Conservation (phyloP, 1,140 invertebrate species). For the Chionoecetes opilio region DNA sequence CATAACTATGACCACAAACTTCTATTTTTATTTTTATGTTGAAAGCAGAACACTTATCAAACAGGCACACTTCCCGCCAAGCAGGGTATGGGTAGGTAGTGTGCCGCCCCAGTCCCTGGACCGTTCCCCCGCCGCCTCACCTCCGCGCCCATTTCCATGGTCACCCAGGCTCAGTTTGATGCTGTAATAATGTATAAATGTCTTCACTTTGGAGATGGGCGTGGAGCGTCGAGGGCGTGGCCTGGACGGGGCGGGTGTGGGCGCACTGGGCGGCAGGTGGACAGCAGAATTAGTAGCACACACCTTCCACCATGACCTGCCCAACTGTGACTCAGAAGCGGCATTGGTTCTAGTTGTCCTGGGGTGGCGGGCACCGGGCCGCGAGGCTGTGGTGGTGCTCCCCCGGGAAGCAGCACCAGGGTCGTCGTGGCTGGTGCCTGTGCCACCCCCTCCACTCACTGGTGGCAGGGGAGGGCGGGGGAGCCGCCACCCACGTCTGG, state of each 20-base stretch:
- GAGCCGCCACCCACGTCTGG: neutral
- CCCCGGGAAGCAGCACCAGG: neutral
- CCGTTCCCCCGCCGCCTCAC: neutral
- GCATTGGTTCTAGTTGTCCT: constrained; percentile 33
- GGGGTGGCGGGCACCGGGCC: neutral
- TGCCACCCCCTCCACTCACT: neutral
- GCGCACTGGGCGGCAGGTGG: neutral
- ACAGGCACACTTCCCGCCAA: neutral
- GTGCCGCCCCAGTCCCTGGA: neutral
- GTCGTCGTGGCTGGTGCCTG: constrained; percentile 12
- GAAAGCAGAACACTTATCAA: neutral
- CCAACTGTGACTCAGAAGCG: constrained; percentile 54
- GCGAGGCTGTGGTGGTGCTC: neutral
- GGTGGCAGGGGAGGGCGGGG: neutral
- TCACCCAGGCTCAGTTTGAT: neutral
- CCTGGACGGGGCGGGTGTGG: neutral
- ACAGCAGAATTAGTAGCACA: constrained; percentile 11
- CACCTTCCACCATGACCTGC: constrained; percentile 38
- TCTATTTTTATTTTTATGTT: neutral
- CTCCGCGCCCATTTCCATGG: neutral
- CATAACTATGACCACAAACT: constrained; percentile 6
- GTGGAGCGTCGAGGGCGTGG: constrained; percentile 41
- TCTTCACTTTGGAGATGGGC: neutral
- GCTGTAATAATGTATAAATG: neutral
- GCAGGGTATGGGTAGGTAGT: neutral